Evolutionary conservation across 1,140 invertebrate species (phyloP), one percentile per base, ranked within the genome.

Genomic region (Drosophila mojavensis): DNA sequence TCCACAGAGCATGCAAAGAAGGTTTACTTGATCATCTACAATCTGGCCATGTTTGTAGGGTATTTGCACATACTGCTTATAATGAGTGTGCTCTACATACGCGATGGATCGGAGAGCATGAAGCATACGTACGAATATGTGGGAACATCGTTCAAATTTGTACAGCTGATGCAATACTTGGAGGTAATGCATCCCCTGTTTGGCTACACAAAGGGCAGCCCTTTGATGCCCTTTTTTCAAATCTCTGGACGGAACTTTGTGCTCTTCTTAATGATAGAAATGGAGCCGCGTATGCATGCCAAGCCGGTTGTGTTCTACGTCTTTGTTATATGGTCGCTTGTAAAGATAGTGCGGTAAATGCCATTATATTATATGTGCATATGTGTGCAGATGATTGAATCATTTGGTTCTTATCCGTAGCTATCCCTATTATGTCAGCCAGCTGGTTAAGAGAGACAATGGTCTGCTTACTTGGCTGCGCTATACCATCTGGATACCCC

Each of bases 131-230:
- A 97, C 83, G 94, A 95, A 61, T 93, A 95, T 60, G 96, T 98
- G 9, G 97, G 97, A 0, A 93, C 94, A 20, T 95, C 96, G 5
- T 94, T 98, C 86, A 97, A 97, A 91, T 96, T 97, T 79, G 93
- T 96, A 53, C 97, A 98, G 80, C 81, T 97, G 3, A 92, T 98
- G 76, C 96, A 97, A 92, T 95, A 96, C 79, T 84, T 99, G 67
- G 98, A 99, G 94, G 95, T 98, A 0, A 94, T 98, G 93, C 97
- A 98, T 94, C 96, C 97, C 4, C 73, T 98, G 5, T 95, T 98
- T 83, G 97, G 97, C 2, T 97, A 98, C 78, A 97, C 97, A 11
- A 97, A 95, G 92, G 96, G 97, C 50, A 94, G 94, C 71, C 78
- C 94, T 5, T 41, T 96, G 15, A 88, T 94, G n/a, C 93, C 95